Conservation (phyloP, 2,888 invertebrate species). For the Listrodromus nycthemerus region DNA sequence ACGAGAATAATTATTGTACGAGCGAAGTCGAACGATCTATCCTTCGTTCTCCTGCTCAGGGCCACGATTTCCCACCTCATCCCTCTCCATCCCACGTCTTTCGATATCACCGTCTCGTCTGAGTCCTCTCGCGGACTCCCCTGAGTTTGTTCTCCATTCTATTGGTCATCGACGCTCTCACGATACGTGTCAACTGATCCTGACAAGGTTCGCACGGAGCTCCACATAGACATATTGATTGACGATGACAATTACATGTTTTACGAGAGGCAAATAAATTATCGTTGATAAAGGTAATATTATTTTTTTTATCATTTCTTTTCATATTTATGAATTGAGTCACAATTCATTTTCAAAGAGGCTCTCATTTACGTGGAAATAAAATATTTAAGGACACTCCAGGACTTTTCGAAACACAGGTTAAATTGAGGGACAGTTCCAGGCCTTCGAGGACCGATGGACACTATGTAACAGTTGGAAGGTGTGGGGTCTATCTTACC, state of each 20-base stretch:
- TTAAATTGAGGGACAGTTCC: too few species aligned
- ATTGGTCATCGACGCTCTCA: not conserved
- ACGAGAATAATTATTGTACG: conserved; percentile 53
- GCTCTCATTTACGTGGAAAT: too few species aligned
- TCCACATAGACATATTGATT: not conserved
- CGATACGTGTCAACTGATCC: conserved; percentile 14
- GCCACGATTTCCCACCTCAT: not conserved
- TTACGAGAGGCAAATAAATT: not conserved
- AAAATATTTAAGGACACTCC: too few species aligned
- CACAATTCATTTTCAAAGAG: too few species aligned
- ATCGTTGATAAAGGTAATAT: too few species aligned
- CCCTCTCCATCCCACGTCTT: not conserved
- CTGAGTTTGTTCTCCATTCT: not conserved
- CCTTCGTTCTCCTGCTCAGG: not conserved
- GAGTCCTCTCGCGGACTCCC: not conserved
- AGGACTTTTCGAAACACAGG: too few species aligned
- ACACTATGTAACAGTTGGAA: too few species aligned
- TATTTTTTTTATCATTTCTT: too few species aligned
- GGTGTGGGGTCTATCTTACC: too few species aligned
- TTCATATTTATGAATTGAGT: too few species aligned
- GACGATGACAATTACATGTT: not conserved
- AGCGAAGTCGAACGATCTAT: conserved; percentile 23
- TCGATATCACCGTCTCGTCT: not conserved
- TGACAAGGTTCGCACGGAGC: not conserved
- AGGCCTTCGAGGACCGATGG: too few species aligned